A percentile compares a stretch with the other conserved stretches of the same genome.
Conservation (phyloP, 2,113 vertebrate species). For the Lycocorax pyrrhopterus region DNA sequence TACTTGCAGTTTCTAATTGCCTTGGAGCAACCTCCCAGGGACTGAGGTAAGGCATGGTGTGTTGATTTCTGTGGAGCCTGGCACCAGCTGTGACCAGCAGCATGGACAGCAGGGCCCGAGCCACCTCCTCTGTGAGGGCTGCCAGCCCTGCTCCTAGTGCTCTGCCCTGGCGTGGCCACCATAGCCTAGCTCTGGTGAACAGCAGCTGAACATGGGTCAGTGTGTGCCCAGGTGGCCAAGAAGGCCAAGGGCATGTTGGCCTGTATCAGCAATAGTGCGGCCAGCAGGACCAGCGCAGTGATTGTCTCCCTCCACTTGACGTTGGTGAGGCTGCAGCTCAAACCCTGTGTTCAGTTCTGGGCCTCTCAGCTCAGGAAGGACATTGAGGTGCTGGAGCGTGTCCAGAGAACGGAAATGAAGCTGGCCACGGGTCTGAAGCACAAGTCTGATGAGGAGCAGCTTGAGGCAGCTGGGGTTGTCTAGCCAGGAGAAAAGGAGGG, state of each 20-base stretch:
- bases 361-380: neutral
- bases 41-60: fast-evolving
- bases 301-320: neutral
- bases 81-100: neutral
- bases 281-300: neutral
- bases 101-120: neutral
- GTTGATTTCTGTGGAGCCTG: neutral
- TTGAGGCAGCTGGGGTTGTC: neutral
- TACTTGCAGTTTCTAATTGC: neutral
- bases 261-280: neutral
- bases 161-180: neutral
- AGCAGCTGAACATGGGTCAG: neutral
- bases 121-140: neutral
- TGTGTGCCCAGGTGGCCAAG: neutral
- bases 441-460: neutral
- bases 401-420: neutral
- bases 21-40: fast-evolving
- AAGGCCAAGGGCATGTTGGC: neutral
- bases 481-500: neutral
- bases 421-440: neutral
- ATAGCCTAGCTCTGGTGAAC: neutral
- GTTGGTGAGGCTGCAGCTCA: neutral
- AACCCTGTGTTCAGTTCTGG: neutral
- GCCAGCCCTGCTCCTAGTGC: neutral
- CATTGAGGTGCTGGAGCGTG: fast-evolving